These are phyloP conservation scores for Eulemur rubriventer DNA, from an alignment of 2,797 vertebrate species.

Conservation along the genomic window DNA sequence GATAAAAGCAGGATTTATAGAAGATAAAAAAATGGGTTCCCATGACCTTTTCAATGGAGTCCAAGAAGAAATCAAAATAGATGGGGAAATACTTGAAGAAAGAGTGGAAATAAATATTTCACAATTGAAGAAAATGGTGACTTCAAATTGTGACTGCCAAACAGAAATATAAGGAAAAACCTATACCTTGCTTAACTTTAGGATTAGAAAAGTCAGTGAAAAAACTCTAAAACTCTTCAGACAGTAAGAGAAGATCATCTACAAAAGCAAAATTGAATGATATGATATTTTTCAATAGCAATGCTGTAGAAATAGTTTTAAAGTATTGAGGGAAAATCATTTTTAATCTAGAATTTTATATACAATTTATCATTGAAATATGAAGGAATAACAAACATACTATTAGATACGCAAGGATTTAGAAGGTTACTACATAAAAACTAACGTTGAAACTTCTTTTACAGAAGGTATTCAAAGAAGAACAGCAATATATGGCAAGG, in stretches of 20 bases:
- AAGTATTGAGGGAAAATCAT: neutral
- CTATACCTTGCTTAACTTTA: neutral
- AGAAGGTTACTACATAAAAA: neutral
- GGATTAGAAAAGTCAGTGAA: neutral
- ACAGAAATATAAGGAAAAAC: neutral
- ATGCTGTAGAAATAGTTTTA: neutral
- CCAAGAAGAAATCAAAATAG: neutral
- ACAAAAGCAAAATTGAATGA: neutral
- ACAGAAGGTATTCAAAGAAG: neutral
- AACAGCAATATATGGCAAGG: neutral
- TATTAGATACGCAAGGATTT: neutral
- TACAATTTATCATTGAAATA: neutral
- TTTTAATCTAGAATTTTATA: neutral
- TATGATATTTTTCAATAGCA: neutral
- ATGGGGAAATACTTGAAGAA: neutral
- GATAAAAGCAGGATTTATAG: neutral
- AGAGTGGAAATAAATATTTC: neutral
- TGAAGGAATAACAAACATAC: neutral
- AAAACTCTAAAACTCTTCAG: neutral
- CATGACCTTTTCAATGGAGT: neutral
- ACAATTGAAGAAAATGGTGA: neutral
- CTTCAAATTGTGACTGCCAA: neutral
- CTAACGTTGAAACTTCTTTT: neutral
- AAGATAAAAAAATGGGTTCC: neutral
- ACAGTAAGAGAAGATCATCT: neutral